phyloP scores from a whole-genome alignment of 1,140 invertebrate species.

The Diprion similis region DNA sequence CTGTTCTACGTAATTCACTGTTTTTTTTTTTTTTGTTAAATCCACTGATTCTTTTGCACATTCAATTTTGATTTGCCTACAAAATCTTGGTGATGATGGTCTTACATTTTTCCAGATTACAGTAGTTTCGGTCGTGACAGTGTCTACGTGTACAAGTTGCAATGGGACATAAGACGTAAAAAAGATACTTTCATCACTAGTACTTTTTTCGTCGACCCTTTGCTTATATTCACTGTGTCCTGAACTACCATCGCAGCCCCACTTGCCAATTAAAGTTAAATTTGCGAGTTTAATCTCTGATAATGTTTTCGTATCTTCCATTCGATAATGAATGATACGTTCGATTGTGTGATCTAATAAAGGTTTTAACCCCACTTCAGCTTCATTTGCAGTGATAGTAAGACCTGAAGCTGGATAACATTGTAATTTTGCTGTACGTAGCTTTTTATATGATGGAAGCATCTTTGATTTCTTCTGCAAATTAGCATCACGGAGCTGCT shows the following conservation, averaged over 20 bases:
- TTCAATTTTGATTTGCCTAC: slow-evolving; percentile 39
- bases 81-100: slow-evolving; percentile 44
- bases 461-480: slow-evolving; percentile 10
- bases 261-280: slow-evolving; percentile 36
- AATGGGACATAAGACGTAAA: slow-evolving; percentile 39
- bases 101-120: slow-evolving; percentile 44
- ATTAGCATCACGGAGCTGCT: slow-evolving; percentile 14
- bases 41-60: slow-evolving; percentile 43
- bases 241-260: slow-evolving; percentile 43
- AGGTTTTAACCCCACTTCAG: slow-evolving; percentile 32
- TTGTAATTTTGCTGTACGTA: slow-evolving; percentile 16
- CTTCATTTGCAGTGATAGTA: slow-evolving; percentile 26
- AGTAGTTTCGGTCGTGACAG: slow-evolving; percentile 20
- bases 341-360: slow-evolving; percentile 29
- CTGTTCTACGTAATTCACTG: slow-evolving; percentile 30
- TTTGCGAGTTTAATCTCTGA: slow-evolving; percentile 20
- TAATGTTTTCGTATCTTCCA: slow-evolving; percentile 25
- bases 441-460: slow-evolving; percentile 17
- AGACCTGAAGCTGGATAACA: slow-evolving; percentile 7
- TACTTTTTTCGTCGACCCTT: slow-evolving; percentile 30
- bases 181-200: slow-evolving; percentile 34
- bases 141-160: slow-evolving; percentile 19
- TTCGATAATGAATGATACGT: slow-evolving; percentile 25
- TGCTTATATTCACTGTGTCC: slow-evolving; percentile 40
- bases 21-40: slow-evolving; percentile 36